Percentiles rank a stretch among this genome's conserved stretches.
These are phyloP conservation scores for Trachelus iudaicus DNA, from an alignment of 2,888 invertebrate genomes.

Conservation along the genomic window DNA sequence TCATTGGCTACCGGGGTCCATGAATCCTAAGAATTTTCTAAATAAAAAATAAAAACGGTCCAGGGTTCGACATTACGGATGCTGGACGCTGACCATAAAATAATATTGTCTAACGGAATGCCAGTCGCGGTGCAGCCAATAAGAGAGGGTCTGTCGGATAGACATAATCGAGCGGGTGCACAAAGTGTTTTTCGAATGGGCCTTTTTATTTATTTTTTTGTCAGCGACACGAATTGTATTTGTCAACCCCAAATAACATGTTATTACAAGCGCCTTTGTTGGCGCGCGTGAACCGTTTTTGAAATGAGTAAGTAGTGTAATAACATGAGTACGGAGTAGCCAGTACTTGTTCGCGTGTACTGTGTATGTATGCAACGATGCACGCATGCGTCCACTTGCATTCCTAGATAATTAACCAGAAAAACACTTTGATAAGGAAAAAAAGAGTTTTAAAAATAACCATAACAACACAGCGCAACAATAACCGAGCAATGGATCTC, in stretches of 20 bases:
- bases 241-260: constrained; percentile 26
- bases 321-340: no score
- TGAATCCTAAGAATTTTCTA: constrained; percentile 11
- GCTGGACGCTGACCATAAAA: constrained; percentile 31
- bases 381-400: no score
- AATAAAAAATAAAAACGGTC: not conserved
- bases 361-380: no score
- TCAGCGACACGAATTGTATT: constrained; percentile 20
- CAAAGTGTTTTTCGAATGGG: not conserved
- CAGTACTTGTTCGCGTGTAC: no score
- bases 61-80: not conserved
- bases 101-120: constrained; percentile 47
- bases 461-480: no score
- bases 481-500: no score
- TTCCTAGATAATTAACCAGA: no score
- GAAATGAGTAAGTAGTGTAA: constrained; percentile 11
- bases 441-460: no score
- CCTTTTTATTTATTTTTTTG: constrained; percentile 15
- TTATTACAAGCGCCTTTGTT: constrained; percentile 41
- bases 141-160: constrained; percentile 27
- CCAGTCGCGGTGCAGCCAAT: constrained; percentile 16
- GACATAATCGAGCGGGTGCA: constrained; percentile 3
- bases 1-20: not conserved
- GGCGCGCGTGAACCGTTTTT: constrained; percentile 28
- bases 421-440: no score